phyloP scores from a whole-genome alignment of 2,888 invertebrate genomes.

The Abscondita cerata region DNA sequence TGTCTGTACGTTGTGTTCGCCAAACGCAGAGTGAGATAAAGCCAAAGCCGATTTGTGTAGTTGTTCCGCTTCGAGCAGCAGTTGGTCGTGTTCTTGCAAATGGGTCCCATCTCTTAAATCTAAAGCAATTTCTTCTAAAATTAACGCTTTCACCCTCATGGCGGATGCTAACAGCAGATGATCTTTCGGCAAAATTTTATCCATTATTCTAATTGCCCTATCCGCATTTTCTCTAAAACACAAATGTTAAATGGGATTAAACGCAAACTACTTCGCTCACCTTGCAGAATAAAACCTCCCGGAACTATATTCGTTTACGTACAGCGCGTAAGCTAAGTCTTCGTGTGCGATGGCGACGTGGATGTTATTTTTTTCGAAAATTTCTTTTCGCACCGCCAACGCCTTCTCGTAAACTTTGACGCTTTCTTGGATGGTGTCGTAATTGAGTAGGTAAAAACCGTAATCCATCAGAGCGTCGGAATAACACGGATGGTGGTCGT shows the following conservation, averaged over 20 bases:
- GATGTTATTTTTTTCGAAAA: conserved; percentile 85
- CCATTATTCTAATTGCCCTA: conserved; percentile 81
- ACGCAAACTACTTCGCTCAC: too few species aligned
- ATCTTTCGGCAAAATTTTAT: conserved; percentile 78
- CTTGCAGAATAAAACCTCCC: conserved; percentile 83
- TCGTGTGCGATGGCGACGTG: conserved; percentile 90
- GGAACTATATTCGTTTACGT: conserved; percentile 90
- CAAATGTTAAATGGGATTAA: too few species aligned
- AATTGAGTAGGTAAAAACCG: conserved; percentile 89
- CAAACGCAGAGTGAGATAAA: conserved; percentile 82
- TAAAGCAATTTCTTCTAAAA: conserved; percentile 91
- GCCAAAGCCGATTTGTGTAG: conserved; percentile 84
- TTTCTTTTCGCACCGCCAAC: conserved; percentile 72
- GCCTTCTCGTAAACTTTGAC: conserved; percentile 85
- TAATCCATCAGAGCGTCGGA: conserved; percentile 87
- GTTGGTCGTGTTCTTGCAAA: conserved; percentile 52
- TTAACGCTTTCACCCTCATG: conserved; percentile 89
- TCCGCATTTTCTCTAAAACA: conserved; percentile 76
- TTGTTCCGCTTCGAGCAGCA: conserved; percentile 80
- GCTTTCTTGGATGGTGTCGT: conserved; percentile 83
- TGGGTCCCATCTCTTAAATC: conserved; percentile 66
- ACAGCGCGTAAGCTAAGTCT: conserved; percentile 91
- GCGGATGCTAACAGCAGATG: conserved; percentile 89
- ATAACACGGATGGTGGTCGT: conserved; percentile 77
- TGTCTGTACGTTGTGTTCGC: conserved; percentile 93